These are phyloP conservation scores for Hypanus sabinus DNA, from an alignment of 2,113 vertebrate genomes.

Conservation along the genomic window DNA sequence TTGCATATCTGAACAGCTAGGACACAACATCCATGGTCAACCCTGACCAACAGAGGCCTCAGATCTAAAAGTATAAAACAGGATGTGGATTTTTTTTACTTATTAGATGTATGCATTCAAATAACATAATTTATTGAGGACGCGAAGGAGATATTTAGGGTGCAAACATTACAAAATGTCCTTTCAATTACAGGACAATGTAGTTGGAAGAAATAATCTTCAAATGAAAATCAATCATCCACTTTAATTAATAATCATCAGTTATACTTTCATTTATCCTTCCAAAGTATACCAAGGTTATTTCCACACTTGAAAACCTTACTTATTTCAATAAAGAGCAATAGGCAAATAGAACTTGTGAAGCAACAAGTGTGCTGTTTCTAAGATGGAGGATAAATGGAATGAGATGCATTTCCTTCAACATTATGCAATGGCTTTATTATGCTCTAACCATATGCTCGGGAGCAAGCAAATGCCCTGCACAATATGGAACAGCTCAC, in stretches of 20 bases:
- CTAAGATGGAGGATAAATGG: background rate
- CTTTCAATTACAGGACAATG: background rate
- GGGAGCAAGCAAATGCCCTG: background rate
- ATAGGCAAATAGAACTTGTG: background rate
- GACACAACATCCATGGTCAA: no score
- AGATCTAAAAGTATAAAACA: background rate
- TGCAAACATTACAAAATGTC: background rate
- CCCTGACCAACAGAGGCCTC: no score
- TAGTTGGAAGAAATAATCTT: background rate
- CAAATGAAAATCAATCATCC: background rate
- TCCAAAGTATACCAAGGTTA: background rate
- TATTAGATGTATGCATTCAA: background rate
- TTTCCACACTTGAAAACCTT: background rate
- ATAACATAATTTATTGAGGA: background rate
- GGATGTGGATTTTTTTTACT: background rate
- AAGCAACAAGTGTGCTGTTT: background rate
- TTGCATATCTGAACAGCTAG: no score
- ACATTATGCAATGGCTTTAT: background rate
- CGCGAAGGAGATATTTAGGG: background rate
- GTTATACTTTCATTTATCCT: background rate
- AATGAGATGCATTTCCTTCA: background rate
- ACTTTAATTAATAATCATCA: no score
- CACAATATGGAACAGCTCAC: conserved; percentile 30
- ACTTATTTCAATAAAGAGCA: background rate
- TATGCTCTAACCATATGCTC: background rate